Percentiles rank a stretch among this genome's conserved stretches.
phyloP scores from a whole-genome alignment of 2,888 invertebrate species.

The Melanargia galathea region DNA sequence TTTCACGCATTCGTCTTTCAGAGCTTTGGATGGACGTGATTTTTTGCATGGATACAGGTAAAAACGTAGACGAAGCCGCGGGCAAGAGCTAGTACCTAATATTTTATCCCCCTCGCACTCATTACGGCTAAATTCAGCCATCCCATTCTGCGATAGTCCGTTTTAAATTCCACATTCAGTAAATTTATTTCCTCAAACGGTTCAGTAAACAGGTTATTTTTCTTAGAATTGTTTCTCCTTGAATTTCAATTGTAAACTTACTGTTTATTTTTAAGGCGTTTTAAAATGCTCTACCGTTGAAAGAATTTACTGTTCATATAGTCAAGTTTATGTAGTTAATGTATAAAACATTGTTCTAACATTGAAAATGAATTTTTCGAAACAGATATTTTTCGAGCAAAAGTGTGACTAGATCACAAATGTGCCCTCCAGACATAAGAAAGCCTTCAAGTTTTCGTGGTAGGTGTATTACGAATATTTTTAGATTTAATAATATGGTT shows the following conservation, averaged over 20 bases:
- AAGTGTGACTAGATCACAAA: too few relatives aligned
- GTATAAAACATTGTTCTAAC: neutral
- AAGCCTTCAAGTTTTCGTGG: neutral
- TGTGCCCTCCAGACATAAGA: neutral
- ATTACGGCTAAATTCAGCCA: slow-evolving; percentile 27
- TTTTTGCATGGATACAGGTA: too few relatives aligned
- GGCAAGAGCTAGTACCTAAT: neutral
- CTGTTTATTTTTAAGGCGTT: neutral
- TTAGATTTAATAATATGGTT: neutral
- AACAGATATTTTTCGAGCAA: too few relatives aligned
- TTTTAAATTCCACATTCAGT: slow-evolving; percentile 47
- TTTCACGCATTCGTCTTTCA: too few relatives aligned
- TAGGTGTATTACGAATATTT: neutral
- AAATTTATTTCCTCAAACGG: slow-evolving; percentile 48
- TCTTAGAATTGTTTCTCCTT: slow-evolving; percentile 37
- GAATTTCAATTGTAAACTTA: slow-evolving; percentile 21
- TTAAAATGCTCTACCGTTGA: neutral
- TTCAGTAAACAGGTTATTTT: slow-evolving; percentile 46
- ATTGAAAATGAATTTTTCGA: too few relatives aligned
- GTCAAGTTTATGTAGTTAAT: too few relatives aligned
- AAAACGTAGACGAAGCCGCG: too few relatives aligned
- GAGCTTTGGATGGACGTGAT: too few relatives aligned
- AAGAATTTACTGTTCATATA: neutral
- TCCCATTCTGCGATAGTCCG: slow-evolving; percentile 41
- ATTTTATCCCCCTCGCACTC: slow-evolving; percentile 36